These are phyloP conservation scores for Tenodera sinensis DNA, from an alignment of 2,888 invertebrate species.

Conservation along the genomic window DNA sequence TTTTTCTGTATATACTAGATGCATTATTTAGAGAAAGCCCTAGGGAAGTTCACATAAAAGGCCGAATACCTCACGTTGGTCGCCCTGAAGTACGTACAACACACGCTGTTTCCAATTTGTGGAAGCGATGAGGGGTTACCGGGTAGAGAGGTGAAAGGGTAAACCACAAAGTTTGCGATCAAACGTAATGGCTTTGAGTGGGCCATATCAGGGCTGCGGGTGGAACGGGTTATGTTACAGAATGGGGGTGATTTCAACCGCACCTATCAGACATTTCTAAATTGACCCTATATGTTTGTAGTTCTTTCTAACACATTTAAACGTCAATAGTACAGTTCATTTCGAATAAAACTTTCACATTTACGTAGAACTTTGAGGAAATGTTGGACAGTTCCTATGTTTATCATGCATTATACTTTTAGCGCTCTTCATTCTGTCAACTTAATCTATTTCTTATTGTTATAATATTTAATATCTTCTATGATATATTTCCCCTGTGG, in stretches of 20 bases:
- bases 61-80: neutral
- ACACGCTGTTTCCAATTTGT: neutral
- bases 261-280: neutral
- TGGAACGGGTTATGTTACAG: neutral
- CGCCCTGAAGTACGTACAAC: neutral
- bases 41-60: neutral
- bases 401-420: too few relatives aligned
- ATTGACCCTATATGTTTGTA: neutral
- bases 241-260: neutral
- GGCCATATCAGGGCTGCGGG: neutral
- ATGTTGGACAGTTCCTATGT: too few relatives aligned
- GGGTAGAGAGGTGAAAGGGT: neutral
- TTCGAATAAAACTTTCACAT: too few relatives aligned
- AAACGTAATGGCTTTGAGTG: conserved; percentile 2
- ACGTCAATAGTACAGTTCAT: too few relatives aligned
- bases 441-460: too few relatives aligned
- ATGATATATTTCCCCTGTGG: too few relatives aligned
- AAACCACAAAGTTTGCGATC: neutral
- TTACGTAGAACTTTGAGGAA: too few relatives aligned
- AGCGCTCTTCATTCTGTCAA: too few relatives aligned
- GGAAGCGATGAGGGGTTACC: neutral
- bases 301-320: neutral
- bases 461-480: too few relatives aligned
- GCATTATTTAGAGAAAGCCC: neutral
- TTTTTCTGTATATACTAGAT: too few relatives aligned